These are phyloP conservation scores for Porites cylindrica DNA, from an alignment of 92 coral and sea anemone genomes.

Conservation along the genomic window DNA sequence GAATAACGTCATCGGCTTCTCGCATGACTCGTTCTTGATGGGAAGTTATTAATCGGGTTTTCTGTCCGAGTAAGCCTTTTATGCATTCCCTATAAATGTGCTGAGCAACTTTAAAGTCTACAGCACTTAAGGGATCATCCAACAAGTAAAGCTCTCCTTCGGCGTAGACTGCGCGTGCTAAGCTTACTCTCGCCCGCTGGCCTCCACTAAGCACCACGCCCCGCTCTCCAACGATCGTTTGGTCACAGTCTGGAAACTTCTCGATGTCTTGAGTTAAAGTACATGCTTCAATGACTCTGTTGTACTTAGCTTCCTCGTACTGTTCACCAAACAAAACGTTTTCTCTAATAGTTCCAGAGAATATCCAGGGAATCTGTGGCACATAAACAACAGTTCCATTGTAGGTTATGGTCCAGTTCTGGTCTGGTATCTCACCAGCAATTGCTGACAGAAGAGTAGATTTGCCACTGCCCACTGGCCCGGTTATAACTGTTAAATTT, in stretches of 20 bases:
- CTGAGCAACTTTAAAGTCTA: background rate
- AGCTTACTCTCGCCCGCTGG: background rate
- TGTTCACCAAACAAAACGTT: background rate
- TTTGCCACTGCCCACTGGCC: conserved; percentile 14
- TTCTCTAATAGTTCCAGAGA: background rate
- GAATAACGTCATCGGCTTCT: background rate
- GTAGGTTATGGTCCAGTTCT: background rate
- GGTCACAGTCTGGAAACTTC: background rate
- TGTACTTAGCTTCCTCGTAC: background rate
- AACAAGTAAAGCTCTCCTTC: background rate
- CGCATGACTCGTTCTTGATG: background rate
- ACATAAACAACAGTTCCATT: background rate
- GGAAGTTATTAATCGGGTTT: background rate
- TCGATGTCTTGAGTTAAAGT: background rate
- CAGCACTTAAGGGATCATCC: conserved; percentile 6
- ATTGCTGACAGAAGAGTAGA: conserved; percentile 2
- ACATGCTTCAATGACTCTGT: background rate
- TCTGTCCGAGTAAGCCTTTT: background rate
- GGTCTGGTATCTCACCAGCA: background rate
- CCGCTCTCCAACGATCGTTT: conserved; percentile 7
- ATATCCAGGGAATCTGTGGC: background rate
- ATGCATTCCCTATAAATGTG: background rate
- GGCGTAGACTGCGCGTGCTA: conserved; percentile 12
- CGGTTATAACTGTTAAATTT: background rate
- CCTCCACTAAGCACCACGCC: conserved; percentile 1